phyloP scores from a whole-genome alignment of 2,797 vertebrate species.

The Adrianichthys oophorus region DNA sequence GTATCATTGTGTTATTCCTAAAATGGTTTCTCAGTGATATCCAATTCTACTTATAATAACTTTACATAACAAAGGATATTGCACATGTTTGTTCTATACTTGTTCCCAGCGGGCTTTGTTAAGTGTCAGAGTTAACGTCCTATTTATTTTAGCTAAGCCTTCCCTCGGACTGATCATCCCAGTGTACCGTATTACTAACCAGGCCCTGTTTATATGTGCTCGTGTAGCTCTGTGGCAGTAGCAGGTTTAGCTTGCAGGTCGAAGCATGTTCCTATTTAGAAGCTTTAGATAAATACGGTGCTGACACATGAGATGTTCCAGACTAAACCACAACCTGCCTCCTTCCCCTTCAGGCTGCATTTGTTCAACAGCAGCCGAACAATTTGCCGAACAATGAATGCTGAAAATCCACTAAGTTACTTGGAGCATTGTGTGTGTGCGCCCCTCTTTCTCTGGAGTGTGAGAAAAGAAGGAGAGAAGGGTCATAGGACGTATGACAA shows the following conservation, averaged over 20 bases:
- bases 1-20: too few relatives aligned
- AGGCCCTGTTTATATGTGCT: conserved; percentile 24
- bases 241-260: conserved; percentile 52
- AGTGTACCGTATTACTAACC: conserved; percentile 24
- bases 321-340: conserved; percentile 65
- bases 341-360: conserved; percentile 59
- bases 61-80: neutral
- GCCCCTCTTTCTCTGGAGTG: conserved; percentile 2
- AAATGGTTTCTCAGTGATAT: too few relatives aligned
- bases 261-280: conserved; percentile 67
- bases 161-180: conserved; percentile 31
- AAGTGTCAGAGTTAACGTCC: conserved; percentile 13
- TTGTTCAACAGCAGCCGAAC: conserved; percentile 60
- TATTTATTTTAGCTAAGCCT: conserved; percentile 38
- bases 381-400: conserved; percentile 54
- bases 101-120: conserved; percentile 18
- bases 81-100: conserved; percentile 1
- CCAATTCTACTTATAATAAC: too few relatives aligned
- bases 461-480: conserved; percentile 12
- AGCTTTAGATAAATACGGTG: conserved; percentile 65
- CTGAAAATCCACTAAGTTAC: conserved; percentile 56
- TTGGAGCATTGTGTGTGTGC: conserved; percentile 16
- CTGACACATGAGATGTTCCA: conserved; percentile 73
- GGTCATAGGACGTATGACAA: conserved; percentile 16
- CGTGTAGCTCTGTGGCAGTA: conserved; percentile 37